Percentiles rank a stretch among this genome's conserved stretches.
Evolutionary conservation across 2,888 invertebrate species (phyloP).

Genomic region (Drosophila heteroneura): DNA sequence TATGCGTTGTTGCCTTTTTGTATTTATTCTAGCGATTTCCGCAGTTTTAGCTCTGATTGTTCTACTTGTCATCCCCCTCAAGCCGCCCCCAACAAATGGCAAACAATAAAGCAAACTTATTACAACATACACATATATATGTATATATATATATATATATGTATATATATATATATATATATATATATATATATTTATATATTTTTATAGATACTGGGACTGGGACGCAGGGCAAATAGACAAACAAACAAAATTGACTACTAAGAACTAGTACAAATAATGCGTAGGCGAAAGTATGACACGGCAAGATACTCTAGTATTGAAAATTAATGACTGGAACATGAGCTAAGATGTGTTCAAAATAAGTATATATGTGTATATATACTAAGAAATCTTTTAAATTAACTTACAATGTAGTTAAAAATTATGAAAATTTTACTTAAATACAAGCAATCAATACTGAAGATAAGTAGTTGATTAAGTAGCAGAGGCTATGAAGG

Average conservation of each 20-base stretch:
- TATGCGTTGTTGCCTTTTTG: slow-evolving; percentile 20
- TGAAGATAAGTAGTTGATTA: not conserved
- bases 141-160: not conserved
- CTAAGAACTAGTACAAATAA: not conserved
- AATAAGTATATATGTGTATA: no score
- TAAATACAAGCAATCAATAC: not conserved
- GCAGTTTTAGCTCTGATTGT: slow-evolving; percentile 72
- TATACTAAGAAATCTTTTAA: no score
- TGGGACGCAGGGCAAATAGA: slow-evolving; percentile 9
- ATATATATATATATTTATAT: slow-evolving; percentile 1
- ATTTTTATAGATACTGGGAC: not conserved
- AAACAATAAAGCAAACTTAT: slow-evolving; percentile 62
- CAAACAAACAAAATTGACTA: slow-evolving; percentile 23
- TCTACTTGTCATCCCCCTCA: slow-evolving; percentile 65
- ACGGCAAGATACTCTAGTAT: not conserved
- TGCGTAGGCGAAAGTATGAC: not conserved
- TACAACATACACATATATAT: slow-evolving; percentile 25
- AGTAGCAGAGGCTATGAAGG: not conserved
- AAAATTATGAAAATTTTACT: not conserved
- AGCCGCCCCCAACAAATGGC: slow-evolving; percentile 25
- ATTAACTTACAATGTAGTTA: no score
- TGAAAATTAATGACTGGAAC: not conserved
- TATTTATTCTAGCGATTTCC: slow-evolving; percentile 75
- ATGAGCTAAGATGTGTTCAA: not conserved
- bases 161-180: no score